Base-by-base conservation (phyloP, 2,797 vertebrate species). In the Thaleichthys pacificus region DNA sequence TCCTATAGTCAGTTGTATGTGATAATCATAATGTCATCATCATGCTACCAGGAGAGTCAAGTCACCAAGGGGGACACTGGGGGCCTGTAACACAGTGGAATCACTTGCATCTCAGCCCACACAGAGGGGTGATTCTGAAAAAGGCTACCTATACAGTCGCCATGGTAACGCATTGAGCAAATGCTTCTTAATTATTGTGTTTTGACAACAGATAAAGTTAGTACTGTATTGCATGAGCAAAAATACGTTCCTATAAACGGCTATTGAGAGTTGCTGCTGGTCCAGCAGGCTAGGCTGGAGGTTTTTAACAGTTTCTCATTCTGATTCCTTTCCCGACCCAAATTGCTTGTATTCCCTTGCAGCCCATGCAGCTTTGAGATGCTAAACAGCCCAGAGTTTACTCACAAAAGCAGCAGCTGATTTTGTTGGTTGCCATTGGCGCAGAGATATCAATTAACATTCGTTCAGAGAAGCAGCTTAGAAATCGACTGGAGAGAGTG, bases 311-410 rank as follows among this genome's bases (percentile, higher is more conserved):
- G 9, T 7, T 56, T 26, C 65, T 61, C 57, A 35, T 51, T 67
- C 47, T 28, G 24, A 64, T 56, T 12, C 61, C 66, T 51, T 47
- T 73, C 47, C 42, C 17, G 63, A 66, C 12, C 72, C 78, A 71
- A 66, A 60, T 8, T n/a, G 17, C 28, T 51, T 19, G 26, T 6
- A 2, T 30, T 68, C 66, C 84, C 77, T 75, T 85, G 24, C 51
- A 19, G 72, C 84, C 72, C 65, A 69, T 72, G 69, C 77, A 79
- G 84, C 87, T 90, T 89, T 89, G 82, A 87, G 79, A 90, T 89
- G 88, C 78, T 87, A 89, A 92, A 85, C 66, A 79, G 87, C 75
- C 77, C 6, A 22, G 68, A 30, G 69, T 82, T 47, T 73, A 73
- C 66, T 76, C 70, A 81, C 9, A 78, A 83, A 82, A 62, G 81